Percentiles rank a stretch among this genome's conserved stretches.
phyloP scores from a whole-genome alignment of 2,888 invertebrate genomes.

The Chironomus tentans region DNA sequence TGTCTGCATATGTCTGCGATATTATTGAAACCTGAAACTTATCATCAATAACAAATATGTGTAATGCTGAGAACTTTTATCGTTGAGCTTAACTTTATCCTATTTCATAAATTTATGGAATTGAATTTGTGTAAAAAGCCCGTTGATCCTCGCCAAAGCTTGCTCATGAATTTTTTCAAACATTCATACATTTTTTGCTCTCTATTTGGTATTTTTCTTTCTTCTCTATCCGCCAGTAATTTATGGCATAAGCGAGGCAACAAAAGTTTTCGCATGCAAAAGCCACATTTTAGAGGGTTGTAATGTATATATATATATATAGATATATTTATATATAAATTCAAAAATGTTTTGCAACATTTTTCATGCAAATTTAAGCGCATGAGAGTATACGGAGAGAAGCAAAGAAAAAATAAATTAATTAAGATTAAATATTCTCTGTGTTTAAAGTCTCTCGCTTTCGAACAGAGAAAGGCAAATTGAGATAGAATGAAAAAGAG shows the following conservation, averaged over 20 bases:
- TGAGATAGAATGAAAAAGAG: neutral
- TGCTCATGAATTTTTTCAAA: conserved; percentile 15
- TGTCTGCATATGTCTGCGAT: too few relatives aligned
- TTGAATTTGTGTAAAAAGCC: conserved; percentile 12
- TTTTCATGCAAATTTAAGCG: conserved; percentile 14
- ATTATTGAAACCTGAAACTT: too few relatives aligned
- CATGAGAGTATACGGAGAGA: neutral
- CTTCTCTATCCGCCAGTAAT: neutral
- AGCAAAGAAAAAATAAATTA: conserved; percentile 15
- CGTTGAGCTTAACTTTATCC: neutral
- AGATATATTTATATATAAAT: neutral
- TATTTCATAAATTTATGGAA: conserved; percentile 21
- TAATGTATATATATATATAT: neutral
- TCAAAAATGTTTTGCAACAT: conserved; percentile 13
- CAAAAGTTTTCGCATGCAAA: conserved; percentile 11
- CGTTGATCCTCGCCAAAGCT: conserved; percentile 21
- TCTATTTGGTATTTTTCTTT: neutral
- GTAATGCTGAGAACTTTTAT: neutral
- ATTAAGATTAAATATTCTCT: conserved; percentile 25
- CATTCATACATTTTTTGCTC: neutral
- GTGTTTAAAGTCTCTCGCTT: neutral
- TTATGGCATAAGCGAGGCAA: conserved; percentile 13
- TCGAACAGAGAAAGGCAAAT: neutral
- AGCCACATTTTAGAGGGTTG: conserved; percentile 6
- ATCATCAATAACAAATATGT: neutral